phyloP scores from a whole-genome alignment of 2,888 invertebrate species.

The Xanthia icteritia region DNA sequence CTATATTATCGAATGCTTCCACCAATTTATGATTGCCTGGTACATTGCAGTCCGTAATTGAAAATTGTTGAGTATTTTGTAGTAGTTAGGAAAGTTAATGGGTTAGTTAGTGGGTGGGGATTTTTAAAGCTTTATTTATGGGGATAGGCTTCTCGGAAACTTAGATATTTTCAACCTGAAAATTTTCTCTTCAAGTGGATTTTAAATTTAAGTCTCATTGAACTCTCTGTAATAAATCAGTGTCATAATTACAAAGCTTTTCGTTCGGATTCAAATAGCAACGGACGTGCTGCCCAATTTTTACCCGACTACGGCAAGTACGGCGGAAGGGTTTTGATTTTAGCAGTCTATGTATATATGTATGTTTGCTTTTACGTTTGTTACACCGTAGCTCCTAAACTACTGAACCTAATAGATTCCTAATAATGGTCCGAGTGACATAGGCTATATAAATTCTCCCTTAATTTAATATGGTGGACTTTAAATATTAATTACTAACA shows the following conservation, averaged over 20 bases:
- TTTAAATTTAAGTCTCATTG: not conserved
- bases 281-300: too few species aligned
- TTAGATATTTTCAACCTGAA: not conserved
- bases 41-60: conserved; percentile 32
- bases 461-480: too few species aligned
- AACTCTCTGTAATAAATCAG: not conserved
- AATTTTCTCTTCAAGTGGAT: not conserved
- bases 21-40: conserved; percentile 77
- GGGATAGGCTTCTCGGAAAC: not conserved
- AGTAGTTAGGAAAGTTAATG: not conserved
- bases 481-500: too few species aligned
- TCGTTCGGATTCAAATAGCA: not conserved
- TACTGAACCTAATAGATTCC: too few species aligned
- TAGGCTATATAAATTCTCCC: too few species aligned
- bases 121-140: conserved; percentile 1
- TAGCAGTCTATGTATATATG: too few species aligned
- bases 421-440: too few species aligned
- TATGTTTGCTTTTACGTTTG: too few species aligned
- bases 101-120: too few species aligned
- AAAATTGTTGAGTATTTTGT: not conserved
- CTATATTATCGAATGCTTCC: conserved; percentile 74
- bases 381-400: too few species aligned
- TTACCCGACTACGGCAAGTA: too few species aligned
- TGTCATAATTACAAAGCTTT: not conserved
- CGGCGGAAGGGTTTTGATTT: too few species aligned